Evolutionary conservation across 2,888 invertebrate genomes (phyloP).

Genomic region (Drosophila nigricruria): DNA sequence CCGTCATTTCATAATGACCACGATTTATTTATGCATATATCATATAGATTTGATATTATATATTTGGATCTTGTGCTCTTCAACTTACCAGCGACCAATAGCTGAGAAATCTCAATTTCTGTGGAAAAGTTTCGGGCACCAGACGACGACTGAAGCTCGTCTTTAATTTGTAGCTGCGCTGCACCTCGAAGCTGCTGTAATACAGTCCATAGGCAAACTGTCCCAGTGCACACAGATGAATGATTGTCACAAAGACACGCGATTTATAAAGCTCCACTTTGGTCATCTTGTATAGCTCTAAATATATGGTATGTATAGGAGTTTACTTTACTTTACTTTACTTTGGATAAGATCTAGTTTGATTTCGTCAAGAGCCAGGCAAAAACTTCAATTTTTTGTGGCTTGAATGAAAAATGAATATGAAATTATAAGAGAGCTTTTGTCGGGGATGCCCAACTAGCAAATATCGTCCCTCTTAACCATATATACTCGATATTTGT

Average conservation of each 20-base stretch:
- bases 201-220: constrained; percentile 85
- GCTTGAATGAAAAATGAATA: neutral
- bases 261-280: constrained; percentile 85
- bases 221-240: constrained; percentile 83
- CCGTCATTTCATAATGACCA: constrained; percentile 60
- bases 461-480: neutral
- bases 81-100: constrained; percentile 87
- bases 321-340: neutral
- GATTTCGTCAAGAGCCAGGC: neutral
- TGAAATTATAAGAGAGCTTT: too few relatives aligned
- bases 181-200: constrained; percentile 86
- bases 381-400: constrained; percentile 27
- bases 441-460: neutral
- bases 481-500: neutral
- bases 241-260: constrained; percentile 83
- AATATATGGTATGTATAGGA: neutral
- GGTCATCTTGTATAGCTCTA: constrained; percentile 80
- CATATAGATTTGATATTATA: constrained; percentile 16
- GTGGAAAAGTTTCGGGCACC: constrained; percentile 83
- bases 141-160: constrained; percentile 75
- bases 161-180: constrained; percentile 80
- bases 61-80: neutral
- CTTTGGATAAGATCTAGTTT: constrained; percentile 2
- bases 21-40: neutral
- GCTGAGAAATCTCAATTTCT: constrained; percentile 85